Percentiles rank a stretch among this genome's conserved stretches.
These are phyloP conservation scores for Cylas formicarius DNA, from an alignment of 1,140 invertebrate species.

Conservation along the genomic window DNA sequence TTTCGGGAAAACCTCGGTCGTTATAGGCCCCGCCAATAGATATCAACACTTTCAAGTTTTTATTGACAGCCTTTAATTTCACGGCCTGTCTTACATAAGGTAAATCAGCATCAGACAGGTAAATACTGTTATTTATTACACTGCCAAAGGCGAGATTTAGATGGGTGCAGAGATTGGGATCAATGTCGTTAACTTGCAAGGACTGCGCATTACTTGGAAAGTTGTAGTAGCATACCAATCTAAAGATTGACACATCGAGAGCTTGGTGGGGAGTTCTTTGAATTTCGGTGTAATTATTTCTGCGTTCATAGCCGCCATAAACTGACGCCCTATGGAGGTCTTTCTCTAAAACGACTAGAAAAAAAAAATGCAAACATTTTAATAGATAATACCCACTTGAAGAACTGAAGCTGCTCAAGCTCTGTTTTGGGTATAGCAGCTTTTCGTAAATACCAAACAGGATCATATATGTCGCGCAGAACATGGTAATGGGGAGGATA, in stretches of 20 bases:
- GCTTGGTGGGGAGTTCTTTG: constrained; percentile 1
- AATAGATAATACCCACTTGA: background rate
- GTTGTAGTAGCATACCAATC: constrained; percentile 61
- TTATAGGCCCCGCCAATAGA: constrained; percentile 64
- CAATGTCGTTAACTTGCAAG: constrained; percentile 51
- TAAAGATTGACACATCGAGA: constrained; percentile 17
- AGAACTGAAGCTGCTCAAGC: constrained; percentile 9
- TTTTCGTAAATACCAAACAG: constrained; percentile 27
- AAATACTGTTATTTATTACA: constrained; percentile 56
- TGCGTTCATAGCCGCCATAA: constrained; percentile 15
- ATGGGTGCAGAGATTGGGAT: constrained; percentile 71
- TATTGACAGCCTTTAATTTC: constrained; percentile 56
- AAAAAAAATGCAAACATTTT: constrained; percentile 7
- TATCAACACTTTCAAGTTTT: constrained; percentile 67
- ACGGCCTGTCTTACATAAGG: constrained; percentile 48
- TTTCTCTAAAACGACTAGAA: constrained; percentile 15
- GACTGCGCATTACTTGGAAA: constrained; percentile 42
- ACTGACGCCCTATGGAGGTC: constrained; percentile 19
- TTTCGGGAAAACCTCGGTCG: constrained; percentile 56
- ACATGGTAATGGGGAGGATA: constrained; percentile 24
- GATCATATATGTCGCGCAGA: constrained; percentile 26
- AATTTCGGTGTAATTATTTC: constrained; percentile 7
- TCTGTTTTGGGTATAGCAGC: constrained; percentile 21
- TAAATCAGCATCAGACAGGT: constrained; percentile 24
- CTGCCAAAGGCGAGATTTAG: constrained; percentile 68